These are phyloP conservation scores for Triplophysa yarkandensis DNA, from an alignment of 2,797 vertebrate species.

Conservation along the genomic window DNA sequence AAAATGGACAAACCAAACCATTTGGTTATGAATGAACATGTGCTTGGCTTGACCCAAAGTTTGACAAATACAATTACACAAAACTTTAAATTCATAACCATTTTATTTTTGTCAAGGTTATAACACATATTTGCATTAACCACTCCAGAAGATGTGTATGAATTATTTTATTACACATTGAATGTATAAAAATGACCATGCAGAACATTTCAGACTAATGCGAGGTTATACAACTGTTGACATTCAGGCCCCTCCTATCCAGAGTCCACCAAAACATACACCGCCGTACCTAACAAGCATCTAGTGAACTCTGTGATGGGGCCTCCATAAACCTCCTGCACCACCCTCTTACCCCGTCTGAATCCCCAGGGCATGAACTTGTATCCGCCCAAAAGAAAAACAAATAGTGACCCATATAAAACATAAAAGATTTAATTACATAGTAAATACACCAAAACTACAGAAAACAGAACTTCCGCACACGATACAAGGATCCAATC, in stretches of 20 bases:
- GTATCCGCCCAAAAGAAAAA: conserved; percentile 49
- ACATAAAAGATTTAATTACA: not conserved
- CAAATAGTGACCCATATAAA: conserved; percentile 19
- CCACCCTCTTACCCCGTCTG: conserved; percentile 12
- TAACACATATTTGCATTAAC: not conserved
- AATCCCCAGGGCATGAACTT: conserved; percentile 63
- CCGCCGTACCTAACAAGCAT: conserved; percentile 42
- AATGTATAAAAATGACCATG: conserved; percentile 31
- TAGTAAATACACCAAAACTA: not conserved
- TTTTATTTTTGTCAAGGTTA: not conserved
- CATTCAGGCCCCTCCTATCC: conserved; percentile 1
- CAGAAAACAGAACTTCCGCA: not conserved
- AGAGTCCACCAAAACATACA: conserved; percentile 8
- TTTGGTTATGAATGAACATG: no score
- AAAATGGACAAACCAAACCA: no score
- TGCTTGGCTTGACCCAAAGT: no score
- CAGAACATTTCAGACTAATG: conserved; percentile 29
- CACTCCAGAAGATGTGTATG: not conserved
- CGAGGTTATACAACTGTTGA: conserved; percentile 26
- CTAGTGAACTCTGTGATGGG: conserved; percentile 62
- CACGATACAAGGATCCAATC: conserved; percentile 2
- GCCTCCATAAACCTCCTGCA: conserved; percentile 31
- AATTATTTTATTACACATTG: conserved; percentile 36
- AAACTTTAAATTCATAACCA: not conserved
- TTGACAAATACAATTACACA: no score